phyloP scores from a whole-genome alignment of 2,113 vertebrate genomes.

The Microcebus lehilahytsara region DNA sequence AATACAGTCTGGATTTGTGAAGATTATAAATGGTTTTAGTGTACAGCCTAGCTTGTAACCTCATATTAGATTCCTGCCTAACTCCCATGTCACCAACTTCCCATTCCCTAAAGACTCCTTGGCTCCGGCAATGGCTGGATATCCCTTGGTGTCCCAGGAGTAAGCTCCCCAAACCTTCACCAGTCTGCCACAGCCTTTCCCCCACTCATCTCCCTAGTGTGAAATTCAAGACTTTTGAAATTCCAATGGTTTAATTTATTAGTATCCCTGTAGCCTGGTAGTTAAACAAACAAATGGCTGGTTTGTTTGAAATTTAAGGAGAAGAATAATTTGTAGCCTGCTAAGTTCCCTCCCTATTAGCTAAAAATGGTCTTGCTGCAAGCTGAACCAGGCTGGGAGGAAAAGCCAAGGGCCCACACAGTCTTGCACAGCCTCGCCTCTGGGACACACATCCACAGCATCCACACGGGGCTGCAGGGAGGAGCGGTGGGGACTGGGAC shows the following conservation, averaged over 20 bases:
- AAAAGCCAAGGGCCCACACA: background rate
- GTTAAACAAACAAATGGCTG: slow-evolving; percentile 61
- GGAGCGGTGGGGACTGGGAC: background rate
- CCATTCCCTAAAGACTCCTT: background rate
- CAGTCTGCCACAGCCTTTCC: background rate
- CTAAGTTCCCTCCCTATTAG: slow-evolving; percentile 14
- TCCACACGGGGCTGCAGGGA: background rate
- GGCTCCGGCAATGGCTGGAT: background rate
- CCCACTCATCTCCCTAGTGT: background rate
- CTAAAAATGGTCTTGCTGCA: slow-evolving; percentile 28
- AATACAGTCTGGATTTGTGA: background rate
- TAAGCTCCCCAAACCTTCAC: background rate
- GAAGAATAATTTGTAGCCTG: slow-evolving; percentile 47
- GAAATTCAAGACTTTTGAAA: slow-evolving; percentile 44
- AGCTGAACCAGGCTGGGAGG: background rate
- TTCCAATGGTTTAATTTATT: slow-evolving; percentile 51
- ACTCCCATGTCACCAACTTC: background rate
- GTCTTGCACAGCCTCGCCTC: background rate
- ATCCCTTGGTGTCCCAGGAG: background rate
- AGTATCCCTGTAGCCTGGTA: slow-evolving; percentile 16
- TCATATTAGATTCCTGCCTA: background rate
- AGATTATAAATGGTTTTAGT: background rate
- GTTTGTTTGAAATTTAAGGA: slow-evolving; percentile 55
- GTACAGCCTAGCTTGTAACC: background rate
- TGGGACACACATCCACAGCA: background rate